phyloP scores from a whole-genome alignment of 2,888 invertebrate species.

The Andrena marginata region DNA sequence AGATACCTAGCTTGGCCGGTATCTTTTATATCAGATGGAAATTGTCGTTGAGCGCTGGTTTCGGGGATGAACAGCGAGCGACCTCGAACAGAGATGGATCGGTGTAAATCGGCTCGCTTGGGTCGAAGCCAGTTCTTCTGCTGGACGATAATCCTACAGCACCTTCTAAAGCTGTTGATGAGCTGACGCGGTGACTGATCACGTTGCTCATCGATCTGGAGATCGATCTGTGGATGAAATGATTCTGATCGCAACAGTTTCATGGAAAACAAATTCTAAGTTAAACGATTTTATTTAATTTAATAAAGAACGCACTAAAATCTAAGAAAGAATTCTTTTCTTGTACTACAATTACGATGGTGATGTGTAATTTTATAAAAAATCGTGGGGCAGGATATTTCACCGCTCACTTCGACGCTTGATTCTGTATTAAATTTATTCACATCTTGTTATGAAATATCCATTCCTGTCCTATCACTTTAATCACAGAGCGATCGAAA shows the following conservation, averaged over 20 bases:
- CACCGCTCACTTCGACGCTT: too few species aligned
- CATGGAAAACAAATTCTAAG: too few species aligned
- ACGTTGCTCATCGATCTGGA: slow-evolving; percentile 80
- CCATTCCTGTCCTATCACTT: too few species aligned
- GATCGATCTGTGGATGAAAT: slow-evolving; percentile 71
- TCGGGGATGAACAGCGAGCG: slow-evolving; percentile 90
- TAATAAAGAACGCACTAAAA: too few species aligned
- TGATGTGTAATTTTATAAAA: too few species aligned
- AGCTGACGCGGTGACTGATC: slow-evolving; percentile 79
- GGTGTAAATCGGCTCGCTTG: slow-evolving; percentile 97
- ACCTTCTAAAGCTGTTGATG: slow-evolving; percentile 86
- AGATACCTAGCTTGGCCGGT: background rate
- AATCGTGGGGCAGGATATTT: too few species aligned
- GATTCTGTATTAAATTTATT: too few species aligned
- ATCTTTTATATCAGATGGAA: slow-evolving; percentile 80
- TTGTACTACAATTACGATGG: too few species aligned
- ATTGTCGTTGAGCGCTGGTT: slow-evolving; percentile 83
- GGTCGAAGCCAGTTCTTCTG: slow-evolving; percentile 90
- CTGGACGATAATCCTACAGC: slow-evolving; percentile 86
- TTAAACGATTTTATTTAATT: too few species aligned
- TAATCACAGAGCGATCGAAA: too few species aligned
- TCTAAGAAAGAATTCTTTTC: too few species aligned
- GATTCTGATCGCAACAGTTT: background rate
- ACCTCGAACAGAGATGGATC: slow-evolving; percentile 96
- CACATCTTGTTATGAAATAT: too few species aligned